These are phyloP conservation scores for Mercenaria mercenaria DNA, from an alignment of 1,140 invertebrate genomes.

Conservation along the genomic window DNA sequence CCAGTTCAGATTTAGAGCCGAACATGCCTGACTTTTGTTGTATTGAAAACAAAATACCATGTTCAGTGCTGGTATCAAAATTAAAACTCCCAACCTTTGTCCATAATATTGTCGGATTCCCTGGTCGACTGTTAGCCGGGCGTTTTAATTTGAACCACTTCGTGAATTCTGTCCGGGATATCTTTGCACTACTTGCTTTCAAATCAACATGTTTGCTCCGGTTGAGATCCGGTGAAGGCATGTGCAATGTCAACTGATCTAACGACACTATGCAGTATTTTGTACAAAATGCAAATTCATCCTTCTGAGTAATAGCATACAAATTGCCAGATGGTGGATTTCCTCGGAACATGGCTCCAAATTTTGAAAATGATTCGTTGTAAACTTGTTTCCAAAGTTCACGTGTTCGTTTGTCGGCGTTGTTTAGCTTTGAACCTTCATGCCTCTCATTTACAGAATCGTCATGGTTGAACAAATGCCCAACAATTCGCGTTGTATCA, in stretches of 20 bases:
- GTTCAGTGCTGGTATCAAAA: neutral
- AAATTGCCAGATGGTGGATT: conserved; percentile 72
- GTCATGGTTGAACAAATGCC: conserved; percentile 84
- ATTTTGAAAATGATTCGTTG: conserved; percentile 73
- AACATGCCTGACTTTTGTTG: conserved; percentile 3
- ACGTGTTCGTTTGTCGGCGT: conserved; percentile 65
- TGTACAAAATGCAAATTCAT: neutral
- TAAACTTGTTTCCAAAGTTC: conserved; percentile 72
- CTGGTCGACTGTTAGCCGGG: neutral
- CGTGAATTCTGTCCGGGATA: neutral
- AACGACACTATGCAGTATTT: neutral
- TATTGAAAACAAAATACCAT: conserved; percentile 27
- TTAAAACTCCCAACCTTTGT: neutral
- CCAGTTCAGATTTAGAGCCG: neutral
- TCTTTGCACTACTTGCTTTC: neutral
- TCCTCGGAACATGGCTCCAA: conserved; percentile 81
- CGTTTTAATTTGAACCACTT: conserved; percentile 39
- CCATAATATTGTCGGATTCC: neutral
- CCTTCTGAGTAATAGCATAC: neutral
- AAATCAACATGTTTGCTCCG: neutral
- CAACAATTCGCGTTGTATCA: conserved; percentile 84
- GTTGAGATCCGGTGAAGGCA: neutral
- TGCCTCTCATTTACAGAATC: conserved; percentile 85
- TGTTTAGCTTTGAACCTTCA: conserved; percentile 80
- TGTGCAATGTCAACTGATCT: neutral